A percentile compares a stretch with the other conserved stretches of the same genome.
phyloP scores from a whole-genome alignment of 1,140 invertebrate species.

The Diploscapter pachys region DNA sequence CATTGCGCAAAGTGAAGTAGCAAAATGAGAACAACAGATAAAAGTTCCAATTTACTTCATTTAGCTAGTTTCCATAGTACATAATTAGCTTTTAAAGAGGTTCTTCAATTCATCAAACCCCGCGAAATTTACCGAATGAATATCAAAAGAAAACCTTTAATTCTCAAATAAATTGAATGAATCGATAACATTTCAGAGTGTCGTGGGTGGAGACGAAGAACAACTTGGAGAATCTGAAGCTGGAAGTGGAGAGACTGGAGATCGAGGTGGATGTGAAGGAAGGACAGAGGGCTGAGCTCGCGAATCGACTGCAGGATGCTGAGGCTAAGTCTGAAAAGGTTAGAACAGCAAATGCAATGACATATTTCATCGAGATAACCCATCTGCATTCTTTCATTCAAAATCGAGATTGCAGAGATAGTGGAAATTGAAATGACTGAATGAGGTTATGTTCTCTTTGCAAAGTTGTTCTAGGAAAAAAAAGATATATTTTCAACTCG shows the following conservation, averaged over 20 bases:
- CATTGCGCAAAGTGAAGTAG: too few species aligned
- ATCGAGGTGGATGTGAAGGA: constrained; percentile 12
- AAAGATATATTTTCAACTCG: background rate
- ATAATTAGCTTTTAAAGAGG: too few species aligned
- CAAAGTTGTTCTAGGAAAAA: background rate
- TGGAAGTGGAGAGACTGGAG: constrained; percentile 6
- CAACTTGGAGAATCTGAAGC: background rate
- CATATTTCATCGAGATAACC: background rate
- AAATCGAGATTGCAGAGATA: background rate
- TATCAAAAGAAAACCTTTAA: too few species aligned
- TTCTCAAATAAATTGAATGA: too few species aligned
- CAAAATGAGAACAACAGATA: too few species aligned
- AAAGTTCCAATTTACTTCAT: too few species aligned
- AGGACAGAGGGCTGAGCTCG: background rate
- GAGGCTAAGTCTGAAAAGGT: constrained; percentile 19
- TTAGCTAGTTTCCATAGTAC: too few species aligned
- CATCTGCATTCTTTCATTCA: too few species aligned
- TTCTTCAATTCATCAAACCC: too few species aligned
- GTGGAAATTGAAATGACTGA: background rate
- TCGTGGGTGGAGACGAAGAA: background rate
- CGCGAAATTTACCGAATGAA: too few species aligned
- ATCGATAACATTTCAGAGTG: too few species aligned
- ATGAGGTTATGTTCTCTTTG: background rate
- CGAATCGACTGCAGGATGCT: constrained; percentile 23
- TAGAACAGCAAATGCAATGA: background rate